Evolutionary conservation across 2,113 vertebrate species (phyloP), one percentile per base, ranked within the genome.

Genomic region (Petrocephalus zakoni): DNA sequence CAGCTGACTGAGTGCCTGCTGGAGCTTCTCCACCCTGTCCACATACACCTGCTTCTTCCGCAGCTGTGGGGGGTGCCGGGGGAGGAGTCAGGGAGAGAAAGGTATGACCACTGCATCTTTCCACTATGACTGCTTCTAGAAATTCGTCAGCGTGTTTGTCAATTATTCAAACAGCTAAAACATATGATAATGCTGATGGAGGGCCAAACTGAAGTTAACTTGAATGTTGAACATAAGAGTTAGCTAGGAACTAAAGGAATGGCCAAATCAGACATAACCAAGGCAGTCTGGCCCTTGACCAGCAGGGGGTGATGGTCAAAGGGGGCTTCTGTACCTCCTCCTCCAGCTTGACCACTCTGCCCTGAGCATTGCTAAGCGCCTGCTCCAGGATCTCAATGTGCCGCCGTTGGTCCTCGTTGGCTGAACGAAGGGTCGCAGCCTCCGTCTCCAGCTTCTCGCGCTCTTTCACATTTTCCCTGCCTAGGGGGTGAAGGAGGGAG

Each of bases 301-400:
- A 64, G 4, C 10, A 64, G 61, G 61, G n/a, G 61, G n/a, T n/a
- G n/a, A 49, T 0, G 25, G 51, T 22, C 29, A 53, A 17, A n/a
- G 4, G n/a, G 29, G 34, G 22, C 34, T 29, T 2, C 61, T 9
- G 94, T 91, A 97, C 96, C 96, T 97, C 96, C 90, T 96, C 96
- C 91, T 97, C 96, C 92, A 97, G 93, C 90, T 95, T 97, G 93
- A 96, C 94, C 91, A 96, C 95, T 85, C 96, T 96, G 92, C 96
- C 96, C 92, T 97, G 96, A 0, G 96, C 96, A 0, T 95, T 97
- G 92, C 93, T 96, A 68, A 97, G 90, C 13, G 96, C 96, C 93
- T 97, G 96, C 91, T 97, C 96, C 1, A 97, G 94, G 91, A 97
- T 95, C 90, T 97, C 96, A 0, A 97, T 96, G 92, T 97, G 96